These are phyloP conservation scores for Toxostoma redivivum DNA, from an alignment of 2,113 vertebrate species.

Conservation along the genomic window DNA sequence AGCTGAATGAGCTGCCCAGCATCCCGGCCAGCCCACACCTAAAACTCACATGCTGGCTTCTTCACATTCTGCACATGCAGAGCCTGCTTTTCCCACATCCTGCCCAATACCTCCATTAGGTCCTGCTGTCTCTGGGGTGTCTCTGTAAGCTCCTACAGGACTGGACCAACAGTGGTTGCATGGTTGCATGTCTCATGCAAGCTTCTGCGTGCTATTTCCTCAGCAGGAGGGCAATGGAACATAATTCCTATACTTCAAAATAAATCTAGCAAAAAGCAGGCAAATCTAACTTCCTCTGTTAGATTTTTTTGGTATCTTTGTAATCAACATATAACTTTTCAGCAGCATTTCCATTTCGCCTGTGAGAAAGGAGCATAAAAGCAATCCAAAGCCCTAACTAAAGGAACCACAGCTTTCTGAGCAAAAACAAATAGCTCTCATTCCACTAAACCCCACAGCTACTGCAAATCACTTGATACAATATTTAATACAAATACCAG, in stretches of 20 bases:
- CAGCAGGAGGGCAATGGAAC: background rate
- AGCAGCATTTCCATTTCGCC: background rate
- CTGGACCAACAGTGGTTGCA: background rate
- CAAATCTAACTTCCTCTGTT: background rate
- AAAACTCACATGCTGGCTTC: background rate
- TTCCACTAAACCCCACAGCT: slow-evolving; percentile 13
- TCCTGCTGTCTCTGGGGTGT: background rate
- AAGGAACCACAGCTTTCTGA: background rate
- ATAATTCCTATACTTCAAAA: background rate
- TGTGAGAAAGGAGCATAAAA: background rate
- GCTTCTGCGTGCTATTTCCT: background rate
- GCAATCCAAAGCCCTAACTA: background rate
- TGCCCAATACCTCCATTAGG: rapidly evolving
- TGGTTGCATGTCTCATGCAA: background rate
- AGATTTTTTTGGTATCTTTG: background rate
- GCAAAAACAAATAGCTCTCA: slow-evolving; percentile 19
- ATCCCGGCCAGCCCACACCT: background rate
- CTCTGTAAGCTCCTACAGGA: rapidly evolving
- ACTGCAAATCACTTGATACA: slow-evolving; percentile 19
- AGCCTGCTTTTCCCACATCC: background rate
- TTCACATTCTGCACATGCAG: rapidly evolving
- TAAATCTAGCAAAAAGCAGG: background rate
- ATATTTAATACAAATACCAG: slow-evolving; percentile 38
- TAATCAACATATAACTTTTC: background rate
- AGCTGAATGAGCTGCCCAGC: background rate